Evolutionary conservation across 1,140 invertebrate genomes (phyloP), one percentile per base, ranked within the genome.

Genomic region (Gonatopus flavifemur): DNA sequence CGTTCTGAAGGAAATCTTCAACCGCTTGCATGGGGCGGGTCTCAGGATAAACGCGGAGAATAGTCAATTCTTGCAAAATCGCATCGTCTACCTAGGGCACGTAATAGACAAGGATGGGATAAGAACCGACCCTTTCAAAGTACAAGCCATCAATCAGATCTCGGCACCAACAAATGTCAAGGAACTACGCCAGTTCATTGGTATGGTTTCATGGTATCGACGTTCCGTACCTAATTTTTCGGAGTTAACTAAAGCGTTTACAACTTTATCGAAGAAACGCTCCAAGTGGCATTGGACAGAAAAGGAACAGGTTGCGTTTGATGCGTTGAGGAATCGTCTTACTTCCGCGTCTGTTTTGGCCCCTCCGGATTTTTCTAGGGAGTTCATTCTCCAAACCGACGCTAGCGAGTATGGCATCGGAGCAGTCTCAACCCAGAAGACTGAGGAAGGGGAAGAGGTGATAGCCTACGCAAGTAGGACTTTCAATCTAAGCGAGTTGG

Each of bases 401-500:
- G n/a, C n/a, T n/a, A n/a, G 32, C 32, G 7, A 7, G 10, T 5
- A n/a, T 5, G 32, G 32, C 6, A 9, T 33, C 7, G 32, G 32
- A 15, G n/a, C 32, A 4, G 32, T 33, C 32, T 12, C 12, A 6
- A 28, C 25, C 12, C 25, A 28, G 25, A 28, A 28, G 6, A 28
- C 12, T 12, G 42, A 40, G 19, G 37, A 22, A 0, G n/a, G 33
- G 36, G 24, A n/a, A n/a, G n/a, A n/a, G n/a, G n/a, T n/a, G n/a
- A n/a, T n/a, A n/a, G n/a, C n/a, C n/a, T n/a, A n/a, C 22, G 35
- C 12, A 13, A 10, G 32, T 15, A 10, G 30, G 44, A 2, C 39
- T 2, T 21, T 60, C 9, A 41, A 43, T 1, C 2, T 12, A 13
- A 12, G 20, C 1, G 41, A 62, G 30, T 19, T 19, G 19, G 44